A percentile compares a stretch with the other conserved stretches of the same genome.
Evolutionary conservation across 92 coral and sea anemone genomes (phyloP).

Genomic region (Paramuricea clavata): DNA sequence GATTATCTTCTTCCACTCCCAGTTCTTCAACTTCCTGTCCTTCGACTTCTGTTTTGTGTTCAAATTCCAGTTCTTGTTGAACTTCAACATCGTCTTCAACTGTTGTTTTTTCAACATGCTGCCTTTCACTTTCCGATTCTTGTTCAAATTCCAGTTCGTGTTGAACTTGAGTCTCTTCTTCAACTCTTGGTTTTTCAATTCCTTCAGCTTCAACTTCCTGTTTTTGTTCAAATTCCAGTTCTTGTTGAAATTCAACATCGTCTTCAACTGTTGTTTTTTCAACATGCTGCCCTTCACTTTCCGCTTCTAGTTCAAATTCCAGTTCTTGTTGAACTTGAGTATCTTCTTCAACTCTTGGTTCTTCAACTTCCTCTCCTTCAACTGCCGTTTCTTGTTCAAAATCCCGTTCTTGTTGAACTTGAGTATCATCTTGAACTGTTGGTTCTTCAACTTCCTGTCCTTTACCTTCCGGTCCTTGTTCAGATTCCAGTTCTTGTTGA

Average conservation of each 20-base stretch:
- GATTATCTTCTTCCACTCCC: not conserved
- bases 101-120: no score
- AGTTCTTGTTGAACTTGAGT: constrained; percentile 54
- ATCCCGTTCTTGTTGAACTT: not conserved
- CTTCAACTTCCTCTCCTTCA: constrained; percentile 28
- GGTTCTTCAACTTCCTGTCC: not conserved
- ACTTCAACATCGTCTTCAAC: not conserved
- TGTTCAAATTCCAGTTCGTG: constrained; percentile 81
- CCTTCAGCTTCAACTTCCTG: not conserved
- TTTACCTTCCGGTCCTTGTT: constrained; percentile 66
- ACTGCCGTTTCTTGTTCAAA: not conserved
- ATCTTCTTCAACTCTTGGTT: constrained; percentile 60
- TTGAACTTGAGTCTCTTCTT: constrained; percentile 63
- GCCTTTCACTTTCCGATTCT: constrained; percentile 74
- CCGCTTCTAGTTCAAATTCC: not conserved
- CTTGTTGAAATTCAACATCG: not conserved
- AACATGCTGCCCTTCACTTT: not conserved
- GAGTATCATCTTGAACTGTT: not conserved
- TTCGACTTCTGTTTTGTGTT: not conserved
- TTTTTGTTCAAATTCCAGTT: constrained; percentile 8
- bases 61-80: not conserved
- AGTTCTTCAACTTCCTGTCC: not conserved
- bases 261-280: constrained; percentile 7
- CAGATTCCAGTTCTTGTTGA: constrained; percentile 62
- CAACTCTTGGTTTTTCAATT: not conserved